Percentiles rank a stretch among this genome's conserved stretches.
Conservation (phyloP, 2,888 invertebrate genomes). For the Ormyrus labotus region DNA sequence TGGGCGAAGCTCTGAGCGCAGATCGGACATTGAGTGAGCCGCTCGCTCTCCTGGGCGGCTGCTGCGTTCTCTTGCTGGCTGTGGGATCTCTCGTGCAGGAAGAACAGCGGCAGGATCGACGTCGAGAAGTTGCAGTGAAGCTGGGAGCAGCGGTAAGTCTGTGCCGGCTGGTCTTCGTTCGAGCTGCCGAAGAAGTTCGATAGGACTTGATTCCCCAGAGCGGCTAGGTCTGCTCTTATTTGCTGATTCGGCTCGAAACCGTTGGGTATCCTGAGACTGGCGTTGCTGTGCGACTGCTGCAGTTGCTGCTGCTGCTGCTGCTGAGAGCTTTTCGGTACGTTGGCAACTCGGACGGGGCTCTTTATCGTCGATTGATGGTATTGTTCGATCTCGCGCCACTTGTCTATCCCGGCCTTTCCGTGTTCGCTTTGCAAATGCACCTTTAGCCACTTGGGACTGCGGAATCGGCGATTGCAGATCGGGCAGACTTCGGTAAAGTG, state of each 20-base stretch:
- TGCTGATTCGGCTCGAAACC: conserved; percentile 72
- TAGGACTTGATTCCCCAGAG: conserved; percentile 77
- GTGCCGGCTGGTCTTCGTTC: conserved; percentile 78
- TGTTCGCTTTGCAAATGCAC: conserved; percentile 92
- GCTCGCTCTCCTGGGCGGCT: conserved; percentile 66
- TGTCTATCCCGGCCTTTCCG: conserved; percentile 82
- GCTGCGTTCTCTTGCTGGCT: conserved; percentile 74
- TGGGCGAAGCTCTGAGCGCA: conserved; percentile 79
- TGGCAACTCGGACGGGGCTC: conserved; percentile 67
- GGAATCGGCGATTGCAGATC: conserved; percentile 90
- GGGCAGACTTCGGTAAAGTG: conserved; percentile 88
- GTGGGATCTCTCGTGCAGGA: conserved; percentile 94
- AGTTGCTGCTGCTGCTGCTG: conserved; percentile 47
- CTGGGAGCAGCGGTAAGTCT: conserved; percentile 92
- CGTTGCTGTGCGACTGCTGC: conserved; percentile 66
- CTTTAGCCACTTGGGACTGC: conserved; percentile 91
- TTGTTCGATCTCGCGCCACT: conserved; percentile 80
- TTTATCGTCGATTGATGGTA: conserved; percentile 74
- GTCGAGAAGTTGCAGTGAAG: conserved; percentile 94
- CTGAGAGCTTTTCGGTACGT: conserved; percentile 33
- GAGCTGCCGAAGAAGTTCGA: conserved; percentile 77
- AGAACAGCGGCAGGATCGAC: conserved; percentile 91
- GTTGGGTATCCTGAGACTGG: conserved; percentile 80
- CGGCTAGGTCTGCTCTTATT: conserved; percentile 57
- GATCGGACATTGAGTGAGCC: conserved; percentile 78